Evolutionary conservation across 2,113 vertebrate species (phyloP).

Genomic region (Oreotrochilus melanogaster): DNA sequence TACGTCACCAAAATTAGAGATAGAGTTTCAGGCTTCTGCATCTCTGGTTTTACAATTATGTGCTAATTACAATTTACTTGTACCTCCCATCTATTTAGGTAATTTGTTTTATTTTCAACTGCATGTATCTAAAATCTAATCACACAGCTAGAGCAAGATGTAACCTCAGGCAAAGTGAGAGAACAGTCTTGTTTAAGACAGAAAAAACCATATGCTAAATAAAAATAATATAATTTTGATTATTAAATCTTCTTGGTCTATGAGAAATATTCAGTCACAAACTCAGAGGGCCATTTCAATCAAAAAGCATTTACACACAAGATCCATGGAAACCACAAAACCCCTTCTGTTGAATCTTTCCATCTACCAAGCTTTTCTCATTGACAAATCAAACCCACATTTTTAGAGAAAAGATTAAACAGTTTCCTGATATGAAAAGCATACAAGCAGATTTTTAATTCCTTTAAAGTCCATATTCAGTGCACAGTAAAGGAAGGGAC

Average conservation of each 20-base stretch:
- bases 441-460: not conserved
- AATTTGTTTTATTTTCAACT: slow-evolving; percentile 55
- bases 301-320: not conserved
- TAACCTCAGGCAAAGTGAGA: slow-evolving; percentile 52
- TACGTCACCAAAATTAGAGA: slow-evolving; percentile 8
- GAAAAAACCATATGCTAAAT: slow-evolving; percentile 47
- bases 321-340: slow-evolving; percentile 26
- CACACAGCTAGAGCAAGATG: slow-evolving; percentile 12
- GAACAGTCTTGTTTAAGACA: slow-evolving; percentile 52
- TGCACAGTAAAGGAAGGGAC: not conserved
- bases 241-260: slow-evolving; percentile 52
- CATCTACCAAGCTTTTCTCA: slow-evolving; percentile 12
- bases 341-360: not conserved
- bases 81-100: slow-evolving; percentile 28
- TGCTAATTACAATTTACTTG: slow-evolving; percentile 49
- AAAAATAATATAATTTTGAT: slow-evolving; percentile 55
- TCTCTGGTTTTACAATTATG: slow-evolving; percentile 13
- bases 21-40: not conserved
- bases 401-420: slow-evolving; percentile 25
- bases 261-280: not conserved
- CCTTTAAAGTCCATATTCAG: not conserved
- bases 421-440: not conserved
- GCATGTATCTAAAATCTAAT: slow-evolving; percentile 60
- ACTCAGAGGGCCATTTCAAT: slow-evolving; percentile 45
- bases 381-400: not conserved